Base-by-base conservation (phyloP, 2,888 invertebrate genomes). In the Sphaerophoria rueppellii region DNA sequence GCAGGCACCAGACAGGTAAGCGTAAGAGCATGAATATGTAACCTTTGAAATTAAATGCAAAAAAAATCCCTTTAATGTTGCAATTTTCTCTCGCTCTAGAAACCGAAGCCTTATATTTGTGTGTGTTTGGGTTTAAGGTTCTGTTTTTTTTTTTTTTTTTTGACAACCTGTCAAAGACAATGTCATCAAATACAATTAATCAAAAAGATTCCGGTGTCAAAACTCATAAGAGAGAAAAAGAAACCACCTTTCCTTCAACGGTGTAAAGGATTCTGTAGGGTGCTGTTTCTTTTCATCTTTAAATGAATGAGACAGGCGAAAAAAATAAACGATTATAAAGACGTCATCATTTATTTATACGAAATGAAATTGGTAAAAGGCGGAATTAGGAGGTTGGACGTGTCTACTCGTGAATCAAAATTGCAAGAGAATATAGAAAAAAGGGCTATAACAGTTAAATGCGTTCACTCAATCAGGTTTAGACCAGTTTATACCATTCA, bases 131-230 rank as follows among this genome's bases (percentile, higher is more conserved):
- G 24, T n/a, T 6, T 43, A 7, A 32, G 9, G 4, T 32, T 61
- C 7, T 32, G 11, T 11, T 12, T 32, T 32, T 12, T 11, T 2
- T 32, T 7, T 43, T 12, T 43, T 34, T 57, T 55, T 37, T 79
- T 83, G 79, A 79, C 75, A 83, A 72, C 52, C 71, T 79, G 79
- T 79, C 71, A 57, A 72, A 67, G 83, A 83, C 79, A 83, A 75
- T 79, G 75, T 83, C 79, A 83, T 75, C 75, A 75, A 69, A 57
- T 67, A 75, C 75, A 75, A 83, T 83, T 79, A 79, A 83, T 83
- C 79, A 83, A 55, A 72, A 63, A 63, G 61, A 73, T 72, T 60
- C 72, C 69, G 72, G 72, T 82, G 67, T 77, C 72, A 63, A 63
- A 72, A 24, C 24, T 24, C 24, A 24, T 2, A 24, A 24, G 24